Base-by-base conservation (phyloP, 2,113 vertebrate genomes). In the Willisornis vidua region DNA sequence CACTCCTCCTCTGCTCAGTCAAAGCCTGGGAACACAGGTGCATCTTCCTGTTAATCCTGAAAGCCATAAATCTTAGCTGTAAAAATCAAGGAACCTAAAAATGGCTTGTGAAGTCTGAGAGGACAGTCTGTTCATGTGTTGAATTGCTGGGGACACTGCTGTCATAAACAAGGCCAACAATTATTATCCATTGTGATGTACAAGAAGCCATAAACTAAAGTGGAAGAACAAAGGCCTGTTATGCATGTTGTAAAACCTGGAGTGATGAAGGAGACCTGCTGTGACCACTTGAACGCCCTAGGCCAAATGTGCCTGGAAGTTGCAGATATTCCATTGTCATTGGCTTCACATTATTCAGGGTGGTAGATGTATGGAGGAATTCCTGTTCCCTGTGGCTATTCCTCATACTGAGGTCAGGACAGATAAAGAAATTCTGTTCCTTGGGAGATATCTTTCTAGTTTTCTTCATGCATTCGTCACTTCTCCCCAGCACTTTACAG, bases 391-490 rank as follows among this genome's bases (percentile, higher is more conserved):
- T 10, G 3, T 84, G 77, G 94, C 90, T 76, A 81, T 71, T 92
- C 62, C 45, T 54, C 80, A 29, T 31, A 43, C 41, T 73, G 77
- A 93, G 59, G 66, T 89, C 80, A 94, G n/a, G 55, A 20, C 63
- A 95, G 93, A 97, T 94, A 96, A 97, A 89, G 87, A 92, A 87
- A 86, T 87, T 82, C 67, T 45, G 3, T 65, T 92, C 86, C 79
- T 72, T 89, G 61, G 41, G 57, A 93, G 65, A 20, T 90, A 49
- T 49, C 67, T 79, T 87, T 85, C 81, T 91, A 67, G 48, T 67
- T 94, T 90, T 90, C 79, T 26, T 91, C 13, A 3, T 25, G 52
- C 46, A 71, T 88, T 61, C 72, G 70, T 25, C 12, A 54, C n/a
- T 72, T 90, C 31, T 92, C 23, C 37, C 31, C 25, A 63, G n/a